Evolutionary conservation across 2,113 vertebrate species (phyloP), one percentile per base, ranked within the genome.

Genomic region (Chiloscyllium plagiosum): DNA sequence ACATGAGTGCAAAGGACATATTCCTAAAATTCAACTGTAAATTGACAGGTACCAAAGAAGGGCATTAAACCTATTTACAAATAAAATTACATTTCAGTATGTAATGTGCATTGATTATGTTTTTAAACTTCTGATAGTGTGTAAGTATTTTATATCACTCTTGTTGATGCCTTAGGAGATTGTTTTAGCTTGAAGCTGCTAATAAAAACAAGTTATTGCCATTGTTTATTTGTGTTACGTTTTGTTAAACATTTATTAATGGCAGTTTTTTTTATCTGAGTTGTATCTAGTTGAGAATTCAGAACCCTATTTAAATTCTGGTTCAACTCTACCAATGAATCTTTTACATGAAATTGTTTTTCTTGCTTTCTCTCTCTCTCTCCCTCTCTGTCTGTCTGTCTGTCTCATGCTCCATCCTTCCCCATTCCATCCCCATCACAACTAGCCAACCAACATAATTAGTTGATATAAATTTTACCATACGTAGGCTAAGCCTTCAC

Each of bases 221-320:
- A 19, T 85, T 85, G 42, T 76, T 33, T 83, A 83, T 37, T 20
- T 5, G 4, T 42, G 80, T 83, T 83, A 22, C 17, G 56, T 5
- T 89, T 50, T 89, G 50, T 89, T 89, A 56, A 65, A 65, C 61
- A 90, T 65, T n/a, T 92, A 65, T 92, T 37, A n/a, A 19, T 92
- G 56, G 12, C 52, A 70, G 1, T 70, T 33, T 37, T 37, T 69
- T 42, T 70, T 70, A 26, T 47, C 65, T 94, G 42, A 12, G 20
- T 47, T n/a, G 26, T n/a, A 19, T 22, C 8, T 13, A 50, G 37
- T 94, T 94, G 42, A 47, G 93, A 94, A 94, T 94, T 29, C 24
- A 42, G 70, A 70, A 42, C n/a, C 93, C 66, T 94, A 26, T 94
- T 94, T 94, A 94, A 94, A 94, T 94, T 33, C 37, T 47, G 20